phyloP scores from a whole-genome alignment of 1,140 invertebrate genomes.

The Zaprionus lachaisei region DNA sequence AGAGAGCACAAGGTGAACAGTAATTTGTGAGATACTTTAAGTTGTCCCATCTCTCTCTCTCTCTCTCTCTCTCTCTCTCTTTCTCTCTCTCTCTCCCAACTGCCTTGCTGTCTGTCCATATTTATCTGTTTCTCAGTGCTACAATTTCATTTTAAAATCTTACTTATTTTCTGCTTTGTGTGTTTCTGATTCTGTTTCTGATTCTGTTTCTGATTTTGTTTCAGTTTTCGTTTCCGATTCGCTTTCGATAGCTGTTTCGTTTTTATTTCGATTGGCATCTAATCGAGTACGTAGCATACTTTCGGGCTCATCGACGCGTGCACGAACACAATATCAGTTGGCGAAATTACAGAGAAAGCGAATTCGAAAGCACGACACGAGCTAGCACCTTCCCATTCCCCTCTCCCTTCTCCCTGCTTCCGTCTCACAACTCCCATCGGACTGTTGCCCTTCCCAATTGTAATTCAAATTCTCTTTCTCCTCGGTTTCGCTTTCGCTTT shows the following conservation, averaged over 20 bases:
- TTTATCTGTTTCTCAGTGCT: constrained; percentile 26
- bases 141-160: constrained; percentile 50
- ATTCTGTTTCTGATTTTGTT: constrained; percentile 22
- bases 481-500: background rate
- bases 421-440: background rate
- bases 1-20: background rate
- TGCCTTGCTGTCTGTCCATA: background rate
- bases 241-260: constrained; percentile 11
- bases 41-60: background rate
- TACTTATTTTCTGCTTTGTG: constrained; percentile 37
- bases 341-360: constrained; percentile 11
- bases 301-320: constrained; percentile 8
- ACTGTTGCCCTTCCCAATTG: background rate
- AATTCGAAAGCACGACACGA: background rate
- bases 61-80: background rate
- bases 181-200: constrained; percentile 1
- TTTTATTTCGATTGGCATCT: constrained; percentile 18
- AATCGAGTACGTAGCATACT: background rate
- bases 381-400: background rate
- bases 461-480: constrained; percentile 3
- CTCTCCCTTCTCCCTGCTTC: background rate
- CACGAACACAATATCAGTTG: background rate
- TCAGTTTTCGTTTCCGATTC: constrained; percentile 18
- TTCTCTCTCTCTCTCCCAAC: background rate
- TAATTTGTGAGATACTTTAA: background rate